phyloP scores from a whole-genome alignment of 2,888 invertebrate species.

The Neria commutata region DNA sequence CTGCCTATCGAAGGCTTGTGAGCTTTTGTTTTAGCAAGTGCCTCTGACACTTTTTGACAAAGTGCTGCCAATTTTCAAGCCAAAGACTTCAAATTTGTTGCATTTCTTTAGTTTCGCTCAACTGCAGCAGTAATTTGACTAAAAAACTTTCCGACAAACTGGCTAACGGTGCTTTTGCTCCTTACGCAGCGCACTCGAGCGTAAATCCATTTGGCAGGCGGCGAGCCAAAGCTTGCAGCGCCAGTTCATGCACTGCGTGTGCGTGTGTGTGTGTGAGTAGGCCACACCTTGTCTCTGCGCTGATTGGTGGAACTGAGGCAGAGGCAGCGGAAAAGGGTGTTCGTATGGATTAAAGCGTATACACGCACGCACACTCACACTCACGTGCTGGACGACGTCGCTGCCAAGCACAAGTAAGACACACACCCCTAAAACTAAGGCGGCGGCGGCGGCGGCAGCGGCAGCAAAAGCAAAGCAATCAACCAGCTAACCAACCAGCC shows the following conservation, averaged over 20 bases:
- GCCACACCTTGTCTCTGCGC: conserved; percentile 58
- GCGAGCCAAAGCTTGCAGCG: conserved; percentile 19
- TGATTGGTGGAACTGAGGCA: conserved; percentile 57
- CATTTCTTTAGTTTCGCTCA: no score
- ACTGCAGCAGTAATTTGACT: conserved; percentile 35
- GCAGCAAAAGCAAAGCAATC: conserved; percentile 30
- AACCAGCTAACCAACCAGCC: conserved; percentile 25
- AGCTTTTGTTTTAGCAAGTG: no score
- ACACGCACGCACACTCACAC: no score
- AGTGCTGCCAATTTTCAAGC: no score
- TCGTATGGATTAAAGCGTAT: conserved; percentile 52
- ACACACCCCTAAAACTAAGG: conserved; percentile 27
- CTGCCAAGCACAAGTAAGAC: conserved; percentile 20
- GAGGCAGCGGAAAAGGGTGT: conserved; percentile 55
- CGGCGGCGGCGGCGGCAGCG: conserved; percentile 28
- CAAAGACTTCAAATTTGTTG: no score
- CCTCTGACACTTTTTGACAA: no score
- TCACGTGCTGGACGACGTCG: conserved; percentile 33
- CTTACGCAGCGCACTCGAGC: conserved; percentile 33
- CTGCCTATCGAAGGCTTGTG: no score
- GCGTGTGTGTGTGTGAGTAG: conserved; percentile 23
- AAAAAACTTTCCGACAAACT: conserved; percentile 39
- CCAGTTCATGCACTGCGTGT: conserved; percentile 11
- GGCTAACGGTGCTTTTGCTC: conserved; percentile 34
- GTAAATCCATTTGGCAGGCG: conserved; percentile 33